Percentiles rank a stretch among this genome's conserved stretches.
phyloP scores from a whole-genome alignment of 2,888 invertebrate species.

The Horisme vitalbata region DNA sequence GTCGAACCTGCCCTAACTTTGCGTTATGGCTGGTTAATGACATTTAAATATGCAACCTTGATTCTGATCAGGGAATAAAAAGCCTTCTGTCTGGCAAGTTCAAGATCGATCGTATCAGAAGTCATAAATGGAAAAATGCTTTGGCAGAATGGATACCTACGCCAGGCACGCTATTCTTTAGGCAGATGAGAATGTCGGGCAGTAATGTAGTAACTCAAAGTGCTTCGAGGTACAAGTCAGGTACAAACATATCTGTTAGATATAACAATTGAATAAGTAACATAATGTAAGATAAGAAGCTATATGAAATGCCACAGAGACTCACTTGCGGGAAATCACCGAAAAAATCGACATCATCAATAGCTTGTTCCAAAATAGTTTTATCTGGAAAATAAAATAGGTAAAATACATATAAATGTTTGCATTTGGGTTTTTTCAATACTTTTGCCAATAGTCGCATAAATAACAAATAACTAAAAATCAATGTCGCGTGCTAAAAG shows the following conservation, averaged over 20 bases:
- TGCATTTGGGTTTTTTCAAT: not conserved
- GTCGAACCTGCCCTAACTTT: constrained; percentile 65
- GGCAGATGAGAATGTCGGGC: not conserved
- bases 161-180: constrained; percentile 4
- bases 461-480: constrained; percentile 32
- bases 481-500: constrained; percentile 53
- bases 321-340: constrained; percentile 79
- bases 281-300: no score
- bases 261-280: no score
- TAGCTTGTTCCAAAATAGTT: constrained; percentile 84
- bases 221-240: no score
- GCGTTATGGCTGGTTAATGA: constrained; percentile 61
- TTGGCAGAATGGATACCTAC: constrained; percentile 18
- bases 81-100: constrained; percentile 53
- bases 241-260: no score
- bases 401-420: no score
- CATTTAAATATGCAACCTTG: constrained; percentile 61
- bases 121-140: constrained; percentile 22
- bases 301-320: no score
- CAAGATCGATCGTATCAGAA: constrained; percentile 45
- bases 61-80: constrained; percentile 42
- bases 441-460: constrained; percentile 8
- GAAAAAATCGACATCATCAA: constrained; percentile 85
- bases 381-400: constrained; percentile 89
- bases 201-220: no score